Evolutionary conservation across 2,888 invertebrate genomes (phyloP).

Genomic region (Zootermopsis nevadensis): DNA sequence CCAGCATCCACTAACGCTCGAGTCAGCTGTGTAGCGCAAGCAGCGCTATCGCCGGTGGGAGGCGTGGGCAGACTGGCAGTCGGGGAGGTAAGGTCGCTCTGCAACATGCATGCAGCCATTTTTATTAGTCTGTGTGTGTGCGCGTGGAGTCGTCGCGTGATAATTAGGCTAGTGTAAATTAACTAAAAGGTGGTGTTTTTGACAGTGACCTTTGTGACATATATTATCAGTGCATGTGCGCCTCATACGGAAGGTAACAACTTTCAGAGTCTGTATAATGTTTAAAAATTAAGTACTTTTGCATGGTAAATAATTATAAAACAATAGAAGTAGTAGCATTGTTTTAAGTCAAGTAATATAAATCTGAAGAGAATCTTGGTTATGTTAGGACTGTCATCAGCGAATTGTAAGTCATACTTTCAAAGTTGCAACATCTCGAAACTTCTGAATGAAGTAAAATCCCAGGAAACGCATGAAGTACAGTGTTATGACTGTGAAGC

Average conservation of each 20-base stretch:
- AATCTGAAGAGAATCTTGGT: neutral
- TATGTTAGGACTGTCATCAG: neutral
- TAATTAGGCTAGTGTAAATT: conserved; percentile 49
- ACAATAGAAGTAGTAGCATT: neutral
- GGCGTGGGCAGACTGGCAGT: conserved; percentile 50
- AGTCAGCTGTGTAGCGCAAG: conserved; percentile 50
- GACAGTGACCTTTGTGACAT: conserved; percentile 30
- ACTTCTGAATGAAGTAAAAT: neutral
- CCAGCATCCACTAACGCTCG: conserved; percentile 23
- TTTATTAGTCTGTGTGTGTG: conserved; percentile 51
- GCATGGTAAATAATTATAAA: neutral
- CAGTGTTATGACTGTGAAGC: conserved; percentile 3
- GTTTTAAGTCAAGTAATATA: neutral
- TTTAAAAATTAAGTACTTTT: conserved; percentile 29
- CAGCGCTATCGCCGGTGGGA: conserved; percentile 49
- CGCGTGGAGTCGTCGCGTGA: conserved; percentile 46
- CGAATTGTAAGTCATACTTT: neutral
- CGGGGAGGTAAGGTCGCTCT: conserved; percentile 51
- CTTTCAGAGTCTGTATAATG: conserved; percentile 2
- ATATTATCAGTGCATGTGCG: conserved; percentile 45
- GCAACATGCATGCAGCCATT: conserved; percentile 53
- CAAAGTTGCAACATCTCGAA: neutral
- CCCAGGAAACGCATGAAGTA: neutral
- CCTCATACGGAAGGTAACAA: conserved; percentile 45
- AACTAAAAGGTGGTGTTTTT: conserved; percentile 43